A percentile compares a stretch with the other conserved stretches of the same genome.
Conservation (phyloP, 2,113 vertebrate genomes). For the Phyllopteryx taeniolatus region DNA sequence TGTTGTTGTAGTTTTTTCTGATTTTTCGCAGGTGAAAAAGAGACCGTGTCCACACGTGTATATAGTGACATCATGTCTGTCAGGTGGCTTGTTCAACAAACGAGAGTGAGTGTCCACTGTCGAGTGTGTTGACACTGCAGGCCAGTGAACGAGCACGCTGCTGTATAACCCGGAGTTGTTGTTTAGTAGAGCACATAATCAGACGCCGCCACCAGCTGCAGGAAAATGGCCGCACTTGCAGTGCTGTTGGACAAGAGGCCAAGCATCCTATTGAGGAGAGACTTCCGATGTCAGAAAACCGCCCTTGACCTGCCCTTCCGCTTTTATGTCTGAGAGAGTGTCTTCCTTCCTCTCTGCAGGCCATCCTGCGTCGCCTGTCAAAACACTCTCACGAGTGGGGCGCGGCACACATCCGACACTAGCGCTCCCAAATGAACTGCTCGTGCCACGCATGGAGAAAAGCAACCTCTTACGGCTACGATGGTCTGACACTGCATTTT, state of each 20-base stretch:
- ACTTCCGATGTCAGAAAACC: constrained; percentile 11
- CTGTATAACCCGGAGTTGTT: constrained; percentile 66
- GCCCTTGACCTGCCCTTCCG: constrained; percentile 14
- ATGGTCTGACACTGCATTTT: constrained; percentile 46
- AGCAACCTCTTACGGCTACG: constrained; percentile 20
- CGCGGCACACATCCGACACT: constrained; percentile 44
- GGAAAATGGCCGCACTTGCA: constrained; percentile 57
- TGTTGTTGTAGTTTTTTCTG: background rate
- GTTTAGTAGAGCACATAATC: constrained; percentile 80
- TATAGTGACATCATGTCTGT: constrained; percentile 31
- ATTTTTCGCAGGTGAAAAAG: background rate
- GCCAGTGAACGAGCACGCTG: constrained; percentile 64
- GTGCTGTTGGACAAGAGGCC: constrained; percentile 18
- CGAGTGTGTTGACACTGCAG: constrained; percentile 48
- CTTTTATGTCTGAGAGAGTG: constrained; percentile 26
- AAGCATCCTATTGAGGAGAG: constrained; percentile 18
- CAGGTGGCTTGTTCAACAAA: constrained; percentile 48
- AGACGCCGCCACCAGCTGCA: constrained; percentile 74
- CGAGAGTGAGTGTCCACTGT: constrained; percentile 32
- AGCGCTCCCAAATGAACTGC: constrained; percentile 46
- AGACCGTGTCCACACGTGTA: constrained; percentile 24
- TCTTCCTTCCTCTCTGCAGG: constrained; percentile 18
- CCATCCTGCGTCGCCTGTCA: constrained; percentile 48
- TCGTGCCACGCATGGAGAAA: constrained; percentile 35
- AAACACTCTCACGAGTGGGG: constrained; percentile 35